Conservation (phyloP, 2,797 vertebrate genomes). For the Phoebastria nigripes region DNA sequence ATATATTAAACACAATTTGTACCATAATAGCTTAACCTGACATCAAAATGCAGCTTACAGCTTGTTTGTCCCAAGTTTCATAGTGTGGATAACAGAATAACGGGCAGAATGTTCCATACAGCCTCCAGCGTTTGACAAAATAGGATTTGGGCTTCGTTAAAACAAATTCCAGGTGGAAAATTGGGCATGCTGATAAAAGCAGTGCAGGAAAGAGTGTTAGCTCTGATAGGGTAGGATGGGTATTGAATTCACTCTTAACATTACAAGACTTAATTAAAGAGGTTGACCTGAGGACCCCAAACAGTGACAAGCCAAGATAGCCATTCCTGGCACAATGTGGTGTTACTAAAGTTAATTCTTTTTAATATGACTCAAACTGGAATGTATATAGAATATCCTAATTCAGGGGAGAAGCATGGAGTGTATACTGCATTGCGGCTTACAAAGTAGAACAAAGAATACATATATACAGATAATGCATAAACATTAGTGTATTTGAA, state of each 20-base stretch:
- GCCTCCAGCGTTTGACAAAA: conserved; percentile 41
- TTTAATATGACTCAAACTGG: background rate
- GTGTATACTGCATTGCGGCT: background rate
- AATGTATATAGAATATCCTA: background rate
- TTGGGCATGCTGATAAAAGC: conserved; percentile 67
- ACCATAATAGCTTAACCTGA: conserved; percentile 60
- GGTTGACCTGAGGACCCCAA: conserved; percentile 65
- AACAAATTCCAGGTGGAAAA: conserved; percentile 70
- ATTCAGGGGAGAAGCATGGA: background rate
- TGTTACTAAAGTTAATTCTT: conserved; percentile 51
- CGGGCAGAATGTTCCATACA: conserved; percentile 36
- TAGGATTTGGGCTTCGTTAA: conserved; percentile 63
- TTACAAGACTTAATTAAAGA: conserved; percentile 70
- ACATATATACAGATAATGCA: background rate
- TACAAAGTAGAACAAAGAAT: background rate
- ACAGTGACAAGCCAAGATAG: conserved; percentile 38
- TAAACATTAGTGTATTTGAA: too few species aligned
- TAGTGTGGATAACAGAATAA: background rate
- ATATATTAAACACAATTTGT: conserved; percentile 74
- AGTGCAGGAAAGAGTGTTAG: conserved; percentile 53
- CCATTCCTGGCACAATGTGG: conserved; percentile 6
- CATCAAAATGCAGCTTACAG: conserved; percentile 38
- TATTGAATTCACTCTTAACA: conserved; percentile 62
- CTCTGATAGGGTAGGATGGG: conserved; percentile 61
- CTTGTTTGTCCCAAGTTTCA: conserved; percentile 52